Conservation (phyloP, 2,113 vertebrate species). For the Cichladusa arquata region DNA sequence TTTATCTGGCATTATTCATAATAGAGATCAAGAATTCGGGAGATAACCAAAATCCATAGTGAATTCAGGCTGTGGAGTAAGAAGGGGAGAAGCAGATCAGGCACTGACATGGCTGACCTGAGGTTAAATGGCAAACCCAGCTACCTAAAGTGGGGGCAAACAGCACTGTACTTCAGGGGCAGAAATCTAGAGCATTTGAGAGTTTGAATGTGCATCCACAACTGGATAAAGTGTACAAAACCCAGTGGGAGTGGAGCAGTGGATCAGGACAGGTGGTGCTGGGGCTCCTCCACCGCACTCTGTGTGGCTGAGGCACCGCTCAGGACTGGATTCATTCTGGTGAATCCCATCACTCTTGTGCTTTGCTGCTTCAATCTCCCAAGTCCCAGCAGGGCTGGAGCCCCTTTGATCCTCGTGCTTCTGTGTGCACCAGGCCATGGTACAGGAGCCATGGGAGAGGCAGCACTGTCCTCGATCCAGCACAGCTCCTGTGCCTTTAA, state of each 20-base stretch:
- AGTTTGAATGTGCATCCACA: neutral
- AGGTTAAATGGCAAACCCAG: neutral
- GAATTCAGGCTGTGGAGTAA: neutral
- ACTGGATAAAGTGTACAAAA: neutral
- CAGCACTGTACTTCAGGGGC: neutral
- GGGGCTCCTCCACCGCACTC: accelerated
- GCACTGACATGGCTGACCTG: neutral
- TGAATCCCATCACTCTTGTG: neutral
- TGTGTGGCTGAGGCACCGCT: neutral
- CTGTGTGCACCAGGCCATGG: neutral
- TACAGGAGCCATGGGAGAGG: accelerated
- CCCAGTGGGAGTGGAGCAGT: neutral
- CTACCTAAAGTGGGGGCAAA: neutral
- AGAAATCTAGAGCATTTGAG: neutral
- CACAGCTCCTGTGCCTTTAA: neutral
- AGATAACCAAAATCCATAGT: neutral
- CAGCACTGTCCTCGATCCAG: accelerated
- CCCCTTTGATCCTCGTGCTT: neutral
- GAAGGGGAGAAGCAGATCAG: neutral
- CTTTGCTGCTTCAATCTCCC: neutral
- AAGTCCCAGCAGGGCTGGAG: neutral
- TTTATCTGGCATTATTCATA: constrained; percentile 19
- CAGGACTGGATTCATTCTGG: neutral
- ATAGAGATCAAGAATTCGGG: neutral
- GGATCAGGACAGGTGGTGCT: accelerated